Evolutionary conservation across 2,888 invertebrate genomes (phyloP), one percentile per base, ranked within the genome.

Genomic region (Zygogramma bicolorata): DNA sequence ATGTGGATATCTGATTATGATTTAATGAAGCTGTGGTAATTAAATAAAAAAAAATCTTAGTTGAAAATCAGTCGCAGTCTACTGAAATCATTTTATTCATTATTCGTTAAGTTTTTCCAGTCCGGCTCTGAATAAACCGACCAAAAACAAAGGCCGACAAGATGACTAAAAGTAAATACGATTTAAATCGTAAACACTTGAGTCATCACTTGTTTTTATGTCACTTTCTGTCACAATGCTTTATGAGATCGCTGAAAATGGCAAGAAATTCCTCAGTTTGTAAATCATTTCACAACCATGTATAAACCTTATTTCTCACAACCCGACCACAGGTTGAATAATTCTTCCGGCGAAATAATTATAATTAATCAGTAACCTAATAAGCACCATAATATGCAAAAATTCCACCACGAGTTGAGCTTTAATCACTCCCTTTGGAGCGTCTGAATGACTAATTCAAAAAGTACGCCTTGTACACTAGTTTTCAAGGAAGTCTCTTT

Each of bases 81-180:
- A n/a, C 38, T 4, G n/a, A 38, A 38, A 38, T 13, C n/a, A 38
- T 38, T 38, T 3, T 4, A 38, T 38, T 38, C 38, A 7, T 13
- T 13, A 38, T 38, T 38, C n/a, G 38, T 38, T 38, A 38, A n/a
- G n/a, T 34, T 34, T 46, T 18, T 10, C 53, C 13, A 53, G 53
- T 53, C 27, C 53, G 53, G 13, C 53, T 53, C 53, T 38, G 38
- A 38, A 4, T 3, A 13, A 42, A 25, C 20, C 42, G 42, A 63
- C 63, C 63, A 63, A 46, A 63, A 63, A 63, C 63, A 63, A 63
- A 42, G 46, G 46, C 46, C 46, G 46, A 27, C 40, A n/a, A 29
- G 63, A 71, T 71, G 71, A 71, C 63, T 71, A 71, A 71, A 71
- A 59, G 68, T 63, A 69, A 69, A 70, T 65, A 70, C 42, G 40